Conservation (phyloP, 92 coral and sea anemone genomes). For the Galaxea fascicularis region DNA sequence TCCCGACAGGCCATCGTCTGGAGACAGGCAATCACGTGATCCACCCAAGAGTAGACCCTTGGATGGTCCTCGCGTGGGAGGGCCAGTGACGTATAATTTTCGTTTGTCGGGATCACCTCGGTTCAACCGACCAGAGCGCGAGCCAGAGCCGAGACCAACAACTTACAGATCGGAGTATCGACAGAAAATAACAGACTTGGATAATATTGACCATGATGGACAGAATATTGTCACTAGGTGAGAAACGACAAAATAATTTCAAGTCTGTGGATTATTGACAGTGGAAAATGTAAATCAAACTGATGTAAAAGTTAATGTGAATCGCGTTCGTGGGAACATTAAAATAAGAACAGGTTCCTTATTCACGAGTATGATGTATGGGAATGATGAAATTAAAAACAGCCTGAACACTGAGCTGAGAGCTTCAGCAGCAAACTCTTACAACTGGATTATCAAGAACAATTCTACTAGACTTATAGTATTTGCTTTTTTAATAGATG, state of each 20-base stretch:
- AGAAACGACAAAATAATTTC: conserved; percentile 2
- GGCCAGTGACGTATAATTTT: conserved; percentile 72
- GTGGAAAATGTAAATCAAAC: background rate
- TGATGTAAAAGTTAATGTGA: too few species aligned
- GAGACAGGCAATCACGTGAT: conserved; percentile 44
- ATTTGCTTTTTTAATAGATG: too few species aligned
- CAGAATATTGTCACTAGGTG: conserved; percentile 83
- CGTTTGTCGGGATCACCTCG: conserved; percentile 59
- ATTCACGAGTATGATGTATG: too few species aligned
- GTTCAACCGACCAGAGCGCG: conserved; percentile 56
- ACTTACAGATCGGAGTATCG: conserved; percentile 78
- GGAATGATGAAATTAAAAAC: too few species aligned
- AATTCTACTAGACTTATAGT: too few species aligned
- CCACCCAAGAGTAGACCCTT: conserved; percentile 25
- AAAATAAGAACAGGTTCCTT: too few species aligned
- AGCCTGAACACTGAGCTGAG: too few species aligned
- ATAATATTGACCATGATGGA: conserved; percentile 60
- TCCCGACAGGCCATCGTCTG: conserved; percentile 49
- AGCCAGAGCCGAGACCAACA: conserved; percentile 82
- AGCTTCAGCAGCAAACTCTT: too few species aligned
- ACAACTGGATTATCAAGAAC: too few species aligned
- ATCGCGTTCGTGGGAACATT: too few species aligned
- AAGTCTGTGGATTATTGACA: background rate
- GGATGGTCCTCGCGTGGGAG: conserved; percentile 64
- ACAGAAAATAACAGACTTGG: conserved; percentile 68